Evolutionary conservation across 2,113 vertebrate genomes (phyloP).

Genomic region (Vanacampus margaritifer): DNA sequence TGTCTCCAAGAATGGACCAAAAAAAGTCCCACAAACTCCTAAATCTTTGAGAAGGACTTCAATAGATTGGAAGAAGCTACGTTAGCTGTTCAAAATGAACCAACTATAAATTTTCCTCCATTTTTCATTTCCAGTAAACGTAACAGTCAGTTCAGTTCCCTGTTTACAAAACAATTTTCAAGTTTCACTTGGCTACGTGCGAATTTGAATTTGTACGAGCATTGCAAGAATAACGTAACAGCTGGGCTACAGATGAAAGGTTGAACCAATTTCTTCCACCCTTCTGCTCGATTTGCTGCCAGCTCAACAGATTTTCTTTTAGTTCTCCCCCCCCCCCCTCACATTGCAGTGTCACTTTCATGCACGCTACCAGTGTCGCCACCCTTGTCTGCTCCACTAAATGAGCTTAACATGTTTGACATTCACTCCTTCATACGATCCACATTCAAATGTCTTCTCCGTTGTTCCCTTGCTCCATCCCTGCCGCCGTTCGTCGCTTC

Average conservation of each 20-base stretch:
- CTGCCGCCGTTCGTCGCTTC: constrained; percentile 24
- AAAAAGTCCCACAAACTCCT: no score
- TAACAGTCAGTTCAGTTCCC: no score
- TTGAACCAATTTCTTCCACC: constrained; percentile 68
- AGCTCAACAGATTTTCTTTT: constrained; percentile 54
- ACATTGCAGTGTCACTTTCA: constrained; percentile 41
- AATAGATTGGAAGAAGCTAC: no score
- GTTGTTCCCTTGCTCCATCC: constrained; percentile 9
- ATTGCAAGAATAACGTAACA: constrained; percentile 59
- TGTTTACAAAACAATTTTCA: background rate
- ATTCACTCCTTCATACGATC: constrained; percentile 54
- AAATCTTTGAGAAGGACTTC: no score
- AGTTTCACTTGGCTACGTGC: constrained; percentile 6
- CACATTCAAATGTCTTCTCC: constrained; percentile 23
- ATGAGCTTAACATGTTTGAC: constrained; percentile 47
- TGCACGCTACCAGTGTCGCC: constrained; percentile 33
- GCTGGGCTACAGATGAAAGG: constrained; percentile 66
- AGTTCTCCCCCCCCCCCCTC: constrained; percentile 12
- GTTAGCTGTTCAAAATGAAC: background rate
- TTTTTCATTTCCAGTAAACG: background rate
- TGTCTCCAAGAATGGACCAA: no score
- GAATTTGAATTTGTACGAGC: constrained; percentile 49
- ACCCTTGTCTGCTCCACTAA: constrained; percentile 29
- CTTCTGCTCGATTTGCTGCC: constrained; percentile 52
- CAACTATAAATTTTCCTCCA: background rate